Evolutionary conservation across 1,140 invertebrate genomes (phyloP).

Genomic region (Amphibalanus amphitrite): DNA sequence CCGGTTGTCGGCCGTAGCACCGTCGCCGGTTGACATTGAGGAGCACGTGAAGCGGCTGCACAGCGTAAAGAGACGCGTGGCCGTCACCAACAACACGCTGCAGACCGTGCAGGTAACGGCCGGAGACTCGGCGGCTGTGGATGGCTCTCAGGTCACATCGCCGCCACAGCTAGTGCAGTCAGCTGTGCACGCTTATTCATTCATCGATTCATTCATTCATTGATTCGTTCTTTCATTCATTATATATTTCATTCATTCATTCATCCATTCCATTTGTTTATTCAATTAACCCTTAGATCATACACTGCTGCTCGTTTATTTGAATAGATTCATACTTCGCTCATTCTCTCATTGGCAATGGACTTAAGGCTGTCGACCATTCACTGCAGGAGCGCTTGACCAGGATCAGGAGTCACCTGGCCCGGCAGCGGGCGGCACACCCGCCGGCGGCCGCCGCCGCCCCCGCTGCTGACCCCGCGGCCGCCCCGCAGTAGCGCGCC

Average conservation of each 20-base stretch:
- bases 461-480: not conserved
- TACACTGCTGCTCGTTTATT: constrained; percentile 1
- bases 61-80: constrained; percentile 68
- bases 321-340: too few relatives aligned
- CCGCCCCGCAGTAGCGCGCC: constrained; percentile 12
- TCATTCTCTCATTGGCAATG: not conserved
- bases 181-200: not conserved
- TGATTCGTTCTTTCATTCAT: not conserved
- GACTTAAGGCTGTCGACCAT: not conserved
- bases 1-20: not conserved
- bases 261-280: constrained; percentile 8
- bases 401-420: not conserved
- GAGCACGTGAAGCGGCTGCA: constrained; percentile 65
- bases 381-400: not conserved
- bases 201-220: not conserved
- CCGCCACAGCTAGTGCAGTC: not conserved
- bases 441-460: not conserved
- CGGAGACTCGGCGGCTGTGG: too few relatives aligned
- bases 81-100: constrained; percentile 70
- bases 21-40: not conserved
- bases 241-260: constrained; percentile 6
- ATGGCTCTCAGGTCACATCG: not conserved
- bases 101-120: constrained; percentile 53
- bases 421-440: not conserved
- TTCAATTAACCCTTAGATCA: constrained; percentile 3